phyloP scores from a whole-genome alignment of 2,113 vertebrate species.

The western clawed frog (Xenopus tropicalis) region DNA sequence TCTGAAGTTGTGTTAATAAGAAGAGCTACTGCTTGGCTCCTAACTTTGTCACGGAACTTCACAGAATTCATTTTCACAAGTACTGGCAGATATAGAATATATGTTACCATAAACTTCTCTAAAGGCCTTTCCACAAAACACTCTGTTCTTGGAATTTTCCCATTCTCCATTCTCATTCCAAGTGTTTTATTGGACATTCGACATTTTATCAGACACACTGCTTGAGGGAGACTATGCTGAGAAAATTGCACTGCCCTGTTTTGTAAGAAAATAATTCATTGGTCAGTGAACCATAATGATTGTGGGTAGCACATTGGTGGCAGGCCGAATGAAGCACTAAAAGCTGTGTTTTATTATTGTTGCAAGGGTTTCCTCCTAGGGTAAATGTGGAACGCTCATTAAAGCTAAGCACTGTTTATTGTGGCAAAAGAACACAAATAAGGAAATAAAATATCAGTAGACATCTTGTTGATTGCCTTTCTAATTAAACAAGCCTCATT shows the following conservation, averaged over 20 bases:
- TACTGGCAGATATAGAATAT: constrained; percentile 9
- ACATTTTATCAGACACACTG: constrained; percentile 1
- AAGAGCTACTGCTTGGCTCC: neutral
- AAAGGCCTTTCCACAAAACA: constrained; percentile 10
- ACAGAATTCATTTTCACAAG: constrained; percentile 8
- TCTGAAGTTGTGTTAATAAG: too few relatives aligned
- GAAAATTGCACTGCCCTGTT: neutral
- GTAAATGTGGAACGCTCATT: neutral
- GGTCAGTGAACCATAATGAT: neutral
- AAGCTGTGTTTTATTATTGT: neutral
- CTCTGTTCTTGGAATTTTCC: constrained; percentile 18
- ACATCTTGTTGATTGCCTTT: neutral
- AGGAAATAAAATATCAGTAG: neutral
- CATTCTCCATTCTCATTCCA: constrained; percentile 16
- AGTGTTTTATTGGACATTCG: constrained; percentile 16
- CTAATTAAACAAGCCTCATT: neutral
- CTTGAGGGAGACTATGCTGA: neutral
- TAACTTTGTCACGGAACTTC: neutral
- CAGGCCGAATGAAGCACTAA: neutral
- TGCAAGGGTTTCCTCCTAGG: neutral
- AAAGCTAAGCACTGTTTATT: neutral
- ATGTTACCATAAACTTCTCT: constrained; percentile 2
- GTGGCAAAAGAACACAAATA: neutral
- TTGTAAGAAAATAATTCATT: neutral
- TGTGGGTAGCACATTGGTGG: neutral